Percentiles rank a stretch among this genome's conserved stretches.
Evolutionary conservation across 2,888 invertebrate genomes (phyloP).

Genomic region (Tipula vernalis): DNA sequence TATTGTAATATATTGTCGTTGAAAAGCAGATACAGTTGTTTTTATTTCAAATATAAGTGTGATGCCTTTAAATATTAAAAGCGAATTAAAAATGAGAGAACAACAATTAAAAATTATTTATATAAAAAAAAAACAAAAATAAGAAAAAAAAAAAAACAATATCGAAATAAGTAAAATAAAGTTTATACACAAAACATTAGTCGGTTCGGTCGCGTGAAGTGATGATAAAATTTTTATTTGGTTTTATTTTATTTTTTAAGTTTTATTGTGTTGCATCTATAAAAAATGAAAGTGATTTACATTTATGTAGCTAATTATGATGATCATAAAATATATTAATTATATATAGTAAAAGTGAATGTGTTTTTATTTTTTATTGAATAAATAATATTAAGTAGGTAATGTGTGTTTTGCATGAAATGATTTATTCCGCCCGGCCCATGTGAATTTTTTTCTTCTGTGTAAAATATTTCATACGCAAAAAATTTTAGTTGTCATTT

Average conservation of each 20-base stretch:
- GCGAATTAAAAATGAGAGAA: neutral
- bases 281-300: neutral
- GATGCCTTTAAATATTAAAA: neutral
- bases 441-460: neutral
- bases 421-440: neutral
- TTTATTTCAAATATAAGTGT: neutral
- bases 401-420: neutral
- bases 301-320: neutral
- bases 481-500: neutral
- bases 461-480: neutral
- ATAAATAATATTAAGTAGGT: neutral
- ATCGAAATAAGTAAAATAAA: neutral
- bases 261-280: neutral
- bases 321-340: neutral
- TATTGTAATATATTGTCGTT: neutral
- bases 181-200: neutral
- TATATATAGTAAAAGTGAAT: neutral
- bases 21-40: neutral
- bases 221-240: neutral
- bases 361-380: neutral
- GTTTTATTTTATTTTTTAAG: neutral
- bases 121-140: neutral
- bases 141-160: neutral
- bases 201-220: neutral
- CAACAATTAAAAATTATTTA: neutral